A percentile compares a stretch with the other conserved stretches of the same genome.
These are phyloP conservation scores for Oxytorus armatus DNA, from an alignment of 2,888 invertebrate species.

Conservation along the genomic window DNA sequence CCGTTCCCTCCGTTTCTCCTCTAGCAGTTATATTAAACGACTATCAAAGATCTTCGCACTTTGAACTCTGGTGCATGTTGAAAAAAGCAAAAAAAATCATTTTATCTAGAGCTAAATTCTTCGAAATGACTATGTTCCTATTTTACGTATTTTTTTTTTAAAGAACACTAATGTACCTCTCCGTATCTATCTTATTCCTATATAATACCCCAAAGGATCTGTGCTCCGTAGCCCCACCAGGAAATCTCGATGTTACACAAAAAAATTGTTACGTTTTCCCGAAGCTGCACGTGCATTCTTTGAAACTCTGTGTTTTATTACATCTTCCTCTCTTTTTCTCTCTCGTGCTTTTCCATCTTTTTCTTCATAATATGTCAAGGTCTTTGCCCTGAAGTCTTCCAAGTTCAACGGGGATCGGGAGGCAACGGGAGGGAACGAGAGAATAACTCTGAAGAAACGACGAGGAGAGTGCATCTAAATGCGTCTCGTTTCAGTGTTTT, in stretches of 20 bases:
- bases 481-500: constrained; percentile 39
- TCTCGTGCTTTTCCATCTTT: constrained; percentile 33
- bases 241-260: not conserved
- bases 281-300: not conserved
- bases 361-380: constrained; percentile 55
- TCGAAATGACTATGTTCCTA: constrained; percentile 14
- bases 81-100: not conserved
- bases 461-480: constrained; percentile 56
- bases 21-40: no score
- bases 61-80: constrained; percentile 4
- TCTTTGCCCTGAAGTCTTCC: constrained; percentile 64
- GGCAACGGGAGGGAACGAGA: constrained; percentile 14
- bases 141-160: not conserved
- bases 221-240: not conserved
- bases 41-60: constrained; percentile 43
- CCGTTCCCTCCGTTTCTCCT: not conserved
- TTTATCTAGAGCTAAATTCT: constrained; percentile 37
- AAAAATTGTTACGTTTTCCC: not conserved
- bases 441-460: constrained; percentile 8
- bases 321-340: not conserved
- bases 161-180: not conserved
- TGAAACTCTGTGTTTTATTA: not conserved
- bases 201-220: not conserved
- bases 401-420: constrained; percentile 58
- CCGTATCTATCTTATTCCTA: not conserved